Evolutionary conservation across 23 tunicate genomes (phyloP).

Genomic region (Trididemnum clinides): DNA sequence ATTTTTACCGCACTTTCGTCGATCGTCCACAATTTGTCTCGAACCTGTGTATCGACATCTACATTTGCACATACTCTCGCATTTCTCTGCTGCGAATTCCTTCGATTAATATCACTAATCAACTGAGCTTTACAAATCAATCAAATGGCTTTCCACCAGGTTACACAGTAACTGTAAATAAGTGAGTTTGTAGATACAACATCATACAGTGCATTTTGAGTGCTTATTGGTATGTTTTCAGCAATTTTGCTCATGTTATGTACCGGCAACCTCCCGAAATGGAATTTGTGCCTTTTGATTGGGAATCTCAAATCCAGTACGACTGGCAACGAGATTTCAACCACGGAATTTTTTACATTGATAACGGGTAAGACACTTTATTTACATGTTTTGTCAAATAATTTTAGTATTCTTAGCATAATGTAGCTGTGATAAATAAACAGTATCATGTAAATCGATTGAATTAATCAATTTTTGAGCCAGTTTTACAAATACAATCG

Average conservation of each 20-base stretch:
- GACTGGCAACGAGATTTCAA: neutral
- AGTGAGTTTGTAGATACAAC: constrained; percentile 11
- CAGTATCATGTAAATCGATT: too few species aligned
- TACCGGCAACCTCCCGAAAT: constrained; percentile 28
- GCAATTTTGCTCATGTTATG: constrained; percentile 38
- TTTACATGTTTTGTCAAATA: neutral
- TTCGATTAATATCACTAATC: neutral
- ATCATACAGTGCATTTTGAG: too few species aligned
- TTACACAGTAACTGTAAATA: neutral
- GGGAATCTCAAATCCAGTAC: constrained; percentile 15
- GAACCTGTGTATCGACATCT: constrained; percentile 23
- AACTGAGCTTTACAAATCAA: neutral
- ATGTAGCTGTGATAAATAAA: too few species aligned
- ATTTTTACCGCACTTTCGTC: constrained; percentile 15
- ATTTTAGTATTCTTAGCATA: too few species aligned
- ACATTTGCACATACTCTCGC: constrained; percentile 23
- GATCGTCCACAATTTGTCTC: constrained; percentile 9
- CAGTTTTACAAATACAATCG: too few species aligned
- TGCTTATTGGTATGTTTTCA: too few species aligned
- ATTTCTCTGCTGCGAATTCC: neutral
- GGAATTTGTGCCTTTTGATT: constrained; percentile 1
- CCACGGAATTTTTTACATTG: constrained; percentile 21
- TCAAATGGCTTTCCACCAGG: neutral
- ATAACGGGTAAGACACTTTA: neutral
- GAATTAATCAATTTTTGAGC: too few species aligned